Evolutionary conservation across 2,113 vertebrate genomes (phyloP), one percentile per base, ranked within the genome.

Genomic region (Morone chrysops): DNA sequence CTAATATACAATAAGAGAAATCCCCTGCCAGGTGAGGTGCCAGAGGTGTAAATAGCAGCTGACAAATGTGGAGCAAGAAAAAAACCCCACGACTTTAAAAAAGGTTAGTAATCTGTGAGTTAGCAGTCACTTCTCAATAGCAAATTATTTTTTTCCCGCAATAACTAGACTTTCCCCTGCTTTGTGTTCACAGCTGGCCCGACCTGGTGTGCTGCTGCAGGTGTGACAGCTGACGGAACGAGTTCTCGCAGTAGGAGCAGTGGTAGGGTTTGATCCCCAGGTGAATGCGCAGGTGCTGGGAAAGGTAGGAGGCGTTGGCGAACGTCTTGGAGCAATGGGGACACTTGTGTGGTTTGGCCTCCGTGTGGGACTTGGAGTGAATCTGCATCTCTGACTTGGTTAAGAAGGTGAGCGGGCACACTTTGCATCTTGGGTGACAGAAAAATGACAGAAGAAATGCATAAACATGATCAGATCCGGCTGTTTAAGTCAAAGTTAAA

Each of bases 301-400:
- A 96, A 96, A 99, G 96, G 94, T 99, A 99, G 87, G 97, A 99
- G 90, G 96, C 97, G 91, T 99, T 99, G 95, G 98, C 98, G 85
- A 99, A 99, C 56, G 97, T 98, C 96, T 99, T 99, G 93, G 98
- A 98, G 95, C 98, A 99, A 91, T 99, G 98, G 77, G 98, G 98
- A 96, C 98, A 99, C 96, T 99, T 99, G 95, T 99, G 98, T 41
- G 98, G 97, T 95, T 99, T 99, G 95, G 97, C 97, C 96, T 99
- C 98, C 25, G 98, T 99, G 93, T 99, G 98, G 80, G 98, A 98
- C 95, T 99, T 99, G 82, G 96, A 98, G 96, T 99, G 98, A 92
- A 99, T 98, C 96, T 99, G 98, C 98, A 99, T 99, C 94, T 99
- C 98, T 48, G 98, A 99, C 96, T 99, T 99, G 80, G 97, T 97